These are phyloP conservation scores for Eulithis prunata DNA, from an alignment of 2,888 invertebrate species.

Conservation along the genomic window DNA sequence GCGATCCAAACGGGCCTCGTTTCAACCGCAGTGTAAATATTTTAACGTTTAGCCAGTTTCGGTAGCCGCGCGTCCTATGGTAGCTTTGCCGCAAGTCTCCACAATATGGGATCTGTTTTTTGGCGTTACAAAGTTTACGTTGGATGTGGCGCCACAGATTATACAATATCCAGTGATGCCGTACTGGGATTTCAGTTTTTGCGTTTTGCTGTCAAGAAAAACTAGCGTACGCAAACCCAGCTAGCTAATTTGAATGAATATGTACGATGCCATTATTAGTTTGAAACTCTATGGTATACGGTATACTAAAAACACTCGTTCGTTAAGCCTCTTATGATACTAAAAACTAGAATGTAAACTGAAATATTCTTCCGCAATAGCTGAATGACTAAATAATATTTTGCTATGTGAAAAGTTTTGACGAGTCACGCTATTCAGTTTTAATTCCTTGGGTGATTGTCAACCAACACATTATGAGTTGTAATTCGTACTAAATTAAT, in stretches of 20 bases:
- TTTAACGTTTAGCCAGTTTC: slow-evolving; percentile 63
- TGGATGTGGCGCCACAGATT: slow-evolving; percentile 27
- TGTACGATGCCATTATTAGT: slow-evolving; percentile 13
- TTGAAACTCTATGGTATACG: slow-evolving; percentile 1
- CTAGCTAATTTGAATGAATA: slow-evolving; percentile 5
- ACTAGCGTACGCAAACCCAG: slow-evolving; percentile 16
- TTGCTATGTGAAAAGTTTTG: slow-evolving; percentile 14
- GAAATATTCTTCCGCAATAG: slow-evolving; percentile 11
- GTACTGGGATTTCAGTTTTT: slow-evolving; percentile 24
- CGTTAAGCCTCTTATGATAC: not conserved
- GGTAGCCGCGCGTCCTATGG: slow-evolving; percentile 40
- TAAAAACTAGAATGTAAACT: slow-evolving; percentile 18
- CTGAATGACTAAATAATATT: slow-evolving; percentile 17
- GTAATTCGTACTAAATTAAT: too few relatives aligned
- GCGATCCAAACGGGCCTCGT: slow-evolving; percentile 53
- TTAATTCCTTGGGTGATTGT: slow-evolving; percentile 6
- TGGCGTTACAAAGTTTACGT: slow-evolving; percentile 37
- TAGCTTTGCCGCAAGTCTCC: slow-evolving; percentile 40
- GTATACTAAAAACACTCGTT: not conserved
- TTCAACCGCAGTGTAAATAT: slow-evolving; percentile 73
- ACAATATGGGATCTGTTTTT: slow-evolving; percentile 58
- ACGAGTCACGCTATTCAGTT: slow-evolving; percentile 22
- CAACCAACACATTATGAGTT: not conserved
- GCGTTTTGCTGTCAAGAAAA: slow-evolving; percentile 6
- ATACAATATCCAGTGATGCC: slow-evolving; percentile 11